Evolutionary conservation across 2,797 vertebrate species (phyloP).

Genomic region (Falco concolor): DNA sequence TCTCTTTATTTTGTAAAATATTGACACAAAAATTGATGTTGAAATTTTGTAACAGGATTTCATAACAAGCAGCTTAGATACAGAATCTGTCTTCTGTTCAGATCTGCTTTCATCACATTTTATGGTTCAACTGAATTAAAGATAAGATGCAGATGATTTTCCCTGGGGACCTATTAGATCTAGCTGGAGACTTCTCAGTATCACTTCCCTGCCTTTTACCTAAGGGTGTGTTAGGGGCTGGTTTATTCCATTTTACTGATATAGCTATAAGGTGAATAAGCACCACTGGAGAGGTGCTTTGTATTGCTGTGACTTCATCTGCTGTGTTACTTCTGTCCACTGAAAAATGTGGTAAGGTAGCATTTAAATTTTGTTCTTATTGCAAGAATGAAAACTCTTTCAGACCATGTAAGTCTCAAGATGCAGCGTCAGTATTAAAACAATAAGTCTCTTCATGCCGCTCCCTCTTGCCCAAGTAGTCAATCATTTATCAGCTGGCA

Average conservation of each 20-base stretch:
- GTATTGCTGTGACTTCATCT: not conserved
- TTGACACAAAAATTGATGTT: not conserved
- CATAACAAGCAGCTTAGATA: not conserved
- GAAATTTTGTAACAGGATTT: constrained; percentile 5
- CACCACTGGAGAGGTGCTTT: not conserved
- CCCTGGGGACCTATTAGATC: not conserved
- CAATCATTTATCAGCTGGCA: not conserved
- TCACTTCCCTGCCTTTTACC: not conserved
- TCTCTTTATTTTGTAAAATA: constrained; percentile 17
- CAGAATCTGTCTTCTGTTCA: not conserved
- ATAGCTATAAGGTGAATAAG: not conserved
- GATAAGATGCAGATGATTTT: not conserved
- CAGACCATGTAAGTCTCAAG: not conserved
- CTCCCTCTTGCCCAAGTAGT: not conserved
- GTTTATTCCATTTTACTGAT: not conserved
- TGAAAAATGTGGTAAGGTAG: not conserved
- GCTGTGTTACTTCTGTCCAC: not conserved
- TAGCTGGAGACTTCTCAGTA: not conserved
- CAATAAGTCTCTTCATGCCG: not conserved
- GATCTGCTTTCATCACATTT: constrained; percentile 4
- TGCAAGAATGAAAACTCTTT: not conserved
- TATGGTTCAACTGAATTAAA: constrained; percentile 22
- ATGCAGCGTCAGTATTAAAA: not conserved
- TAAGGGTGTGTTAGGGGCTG: not conserved
- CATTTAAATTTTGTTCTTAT: not conserved